Evolutionary conservation across 2,888 invertebrate genomes (phyloP), one percentile per base, ranked within the genome.

Genomic region (Carterocephalus palaemon): DNA sequence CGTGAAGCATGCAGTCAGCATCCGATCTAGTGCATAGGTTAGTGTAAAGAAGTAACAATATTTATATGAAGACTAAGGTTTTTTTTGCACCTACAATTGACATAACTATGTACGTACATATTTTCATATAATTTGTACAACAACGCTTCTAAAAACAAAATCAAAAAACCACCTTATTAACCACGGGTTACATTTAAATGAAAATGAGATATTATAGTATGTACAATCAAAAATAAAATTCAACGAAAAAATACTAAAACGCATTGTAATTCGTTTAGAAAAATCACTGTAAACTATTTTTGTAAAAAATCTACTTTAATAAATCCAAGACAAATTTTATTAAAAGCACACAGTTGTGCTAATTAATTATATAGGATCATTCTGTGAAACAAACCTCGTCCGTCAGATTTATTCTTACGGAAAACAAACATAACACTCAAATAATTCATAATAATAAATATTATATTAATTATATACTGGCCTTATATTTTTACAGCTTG

Each of bases 201-300:
- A 45, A 46, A 48, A 33, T n/a, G n/a, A n/a, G n/a, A 2, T 41
- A 41, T 33, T 26, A 41, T 41, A 50, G 34, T 38, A 43, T 29
- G 45, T 48, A 59, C 46, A 52, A 23, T 53, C 36, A 43, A 51
- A 53, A 49, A 52, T 29, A 37, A 55, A 42, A 54, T 47, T 15
- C 24, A 80, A 83, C 78, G 77, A 83, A 81, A 79, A 68, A 77
- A 82, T 83, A 83, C 83, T 84, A 83, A 75, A 85, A 83, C 83
- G 82, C 81, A 84, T 82, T 80, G 58, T 60, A 41, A 67, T 76
- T 75, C 79, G 75, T 74, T 67, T 56, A 45, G 51, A 58, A 57
- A 57, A 49, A 53, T 52, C 58, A 55, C 47, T 48, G 51, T 58
- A 60, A 46, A 54, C 9, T 26, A 41, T 53, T 51, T 47, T 54